Evolutionary conservation across 2,113 vertebrate genomes (phyloP).

Genomic region (Eudyptes chrysolophus): DNA sequence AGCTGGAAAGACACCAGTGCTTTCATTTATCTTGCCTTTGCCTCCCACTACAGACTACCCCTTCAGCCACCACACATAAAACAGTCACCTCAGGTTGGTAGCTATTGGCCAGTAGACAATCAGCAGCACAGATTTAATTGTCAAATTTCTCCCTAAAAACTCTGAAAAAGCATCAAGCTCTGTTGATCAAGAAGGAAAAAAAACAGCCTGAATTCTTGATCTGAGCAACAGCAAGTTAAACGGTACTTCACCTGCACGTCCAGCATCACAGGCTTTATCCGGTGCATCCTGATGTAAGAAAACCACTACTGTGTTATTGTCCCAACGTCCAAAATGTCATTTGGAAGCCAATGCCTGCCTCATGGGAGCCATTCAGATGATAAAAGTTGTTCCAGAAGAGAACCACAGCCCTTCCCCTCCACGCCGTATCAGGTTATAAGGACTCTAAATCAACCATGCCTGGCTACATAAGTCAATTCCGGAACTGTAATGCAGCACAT

Average conservation of each 20-base stretch:
- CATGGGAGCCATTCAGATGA: not conserved
- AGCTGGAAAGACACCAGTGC: not conserved
- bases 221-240: not conserved
- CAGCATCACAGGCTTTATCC: not conserved
- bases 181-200: not conserved
- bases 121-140: not conserved
- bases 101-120: not conserved
- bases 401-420: not conserved
- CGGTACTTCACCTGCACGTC: not conserved
- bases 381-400: not conserved
- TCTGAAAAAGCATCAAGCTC: not conserved
- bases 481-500: not conserved
- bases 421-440: not conserved
- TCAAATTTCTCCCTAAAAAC: not conserved
- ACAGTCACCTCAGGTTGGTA: not conserved
- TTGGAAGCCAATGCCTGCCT: not conserved
- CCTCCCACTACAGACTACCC: not conserved
- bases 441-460: not conserved
- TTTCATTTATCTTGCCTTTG: not conserved
- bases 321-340: fast-evolving
- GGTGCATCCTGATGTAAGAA: not conserved
- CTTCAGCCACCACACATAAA: not conserved
- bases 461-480: not conserved
- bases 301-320: not conserved
- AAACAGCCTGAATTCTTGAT: not conserved